A percentile compares a stretch with the other conserved stretches of the same genome.
These are phyloP conservation scores for Dendrocopos noguchii DNA, from an alignment of 2,113 vertebrate species.

Conservation along the genomic window DNA sequence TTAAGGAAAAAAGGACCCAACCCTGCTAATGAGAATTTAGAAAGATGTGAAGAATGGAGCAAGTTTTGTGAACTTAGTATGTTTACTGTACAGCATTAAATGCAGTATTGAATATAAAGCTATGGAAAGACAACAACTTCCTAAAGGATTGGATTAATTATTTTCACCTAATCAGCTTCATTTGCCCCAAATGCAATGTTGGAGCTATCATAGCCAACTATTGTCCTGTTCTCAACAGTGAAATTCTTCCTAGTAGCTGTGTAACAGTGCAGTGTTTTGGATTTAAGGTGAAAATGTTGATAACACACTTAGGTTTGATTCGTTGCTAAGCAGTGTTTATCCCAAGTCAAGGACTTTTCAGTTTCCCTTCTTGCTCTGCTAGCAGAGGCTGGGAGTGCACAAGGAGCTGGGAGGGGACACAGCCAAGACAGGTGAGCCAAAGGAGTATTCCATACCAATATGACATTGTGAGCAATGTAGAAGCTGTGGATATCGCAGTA, in stretches of 20 bases:
- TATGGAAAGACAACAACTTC: not conserved
- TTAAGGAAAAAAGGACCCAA: not conserved
- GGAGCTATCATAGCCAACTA: not conserved
- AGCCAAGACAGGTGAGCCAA: not conserved
- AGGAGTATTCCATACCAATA: not conserved
- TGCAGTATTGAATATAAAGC: not conserved
- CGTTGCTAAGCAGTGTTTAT: not conserved
- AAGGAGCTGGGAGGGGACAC: not conserved
- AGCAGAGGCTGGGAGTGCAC: not conserved
- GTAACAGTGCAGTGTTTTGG: not conserved
- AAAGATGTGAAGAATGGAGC: not conserved
- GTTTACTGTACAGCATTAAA: not conserved
- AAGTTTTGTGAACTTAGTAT: not conserved
- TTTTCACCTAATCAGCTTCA: not conserved
- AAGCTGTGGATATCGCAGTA: too few relatives aligned
- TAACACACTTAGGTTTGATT: not conserved
- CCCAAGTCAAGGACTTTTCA: not conserved
- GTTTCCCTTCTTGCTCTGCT: not conserved
- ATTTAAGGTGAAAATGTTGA: not conserved
- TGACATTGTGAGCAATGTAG: not conserved
- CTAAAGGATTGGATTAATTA: not conserved
- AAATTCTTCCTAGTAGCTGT: not conserved
- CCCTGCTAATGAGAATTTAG: not conserved
- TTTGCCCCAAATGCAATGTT: not conserved
- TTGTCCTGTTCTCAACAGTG: not conserved